Percentiles rank a stretch among this genome's conserved stretches.
Evolutionary conservation across 2,888 invertebrate species (phyloP).

Genomic region (Dermolepida albohirtum): DNA sequence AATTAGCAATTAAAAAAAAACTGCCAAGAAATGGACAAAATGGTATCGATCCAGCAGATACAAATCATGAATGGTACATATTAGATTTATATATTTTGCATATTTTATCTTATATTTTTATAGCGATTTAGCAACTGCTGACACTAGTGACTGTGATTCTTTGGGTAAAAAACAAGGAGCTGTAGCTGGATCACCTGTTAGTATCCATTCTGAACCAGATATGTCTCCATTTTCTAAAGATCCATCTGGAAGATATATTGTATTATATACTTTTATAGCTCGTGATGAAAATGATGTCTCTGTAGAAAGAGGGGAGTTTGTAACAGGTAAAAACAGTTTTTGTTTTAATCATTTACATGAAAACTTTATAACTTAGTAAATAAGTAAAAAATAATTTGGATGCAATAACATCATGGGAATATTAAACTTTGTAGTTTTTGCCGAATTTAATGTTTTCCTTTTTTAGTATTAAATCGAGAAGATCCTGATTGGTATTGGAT

Average conservation of each 20-base stretch:
- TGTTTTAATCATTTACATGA: not conserved
- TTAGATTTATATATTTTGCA: conserved; percentile 32
- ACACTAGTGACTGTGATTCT: conserved; percentile 73
- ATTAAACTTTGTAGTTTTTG: too few species aligned
- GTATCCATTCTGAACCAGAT: conserved; percentile 69
- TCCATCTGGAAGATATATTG: conserved; percentile 90
- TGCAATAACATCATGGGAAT: too few species aligned
- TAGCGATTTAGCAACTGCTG: conserved; percentile 64
- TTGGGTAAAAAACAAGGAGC: conserved; percentile 69
- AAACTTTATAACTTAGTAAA: too few species aligned
- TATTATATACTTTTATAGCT: conserved; percentile 92
- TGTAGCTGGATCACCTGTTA: conserved; percentile 65
- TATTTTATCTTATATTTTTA: conserved; percentile 23
- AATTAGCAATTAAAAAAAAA: conserved; percentile 88
- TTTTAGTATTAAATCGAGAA: conserved; percentile 87
- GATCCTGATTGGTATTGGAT: conserved; percentile 99
- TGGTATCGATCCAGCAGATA: conserved; percentile 69
- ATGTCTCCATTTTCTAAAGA: conserved; percentile 82
- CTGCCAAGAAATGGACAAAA: conserved; percentile 76
- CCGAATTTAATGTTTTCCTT: not conserved
- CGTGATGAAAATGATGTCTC: conserved; percentile 94
- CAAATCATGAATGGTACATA: conserved; percentile 70
- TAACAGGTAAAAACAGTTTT: conserved; percentile 73
- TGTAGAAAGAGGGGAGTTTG: conserved; percentile 93
- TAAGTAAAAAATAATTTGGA: too few species aligned